These are phyloP conservation scores for Atherinosoma microstoma DNA, from an alignment of 2,797 vertebrate genomes.

Conservation along the genomic window DNA sequence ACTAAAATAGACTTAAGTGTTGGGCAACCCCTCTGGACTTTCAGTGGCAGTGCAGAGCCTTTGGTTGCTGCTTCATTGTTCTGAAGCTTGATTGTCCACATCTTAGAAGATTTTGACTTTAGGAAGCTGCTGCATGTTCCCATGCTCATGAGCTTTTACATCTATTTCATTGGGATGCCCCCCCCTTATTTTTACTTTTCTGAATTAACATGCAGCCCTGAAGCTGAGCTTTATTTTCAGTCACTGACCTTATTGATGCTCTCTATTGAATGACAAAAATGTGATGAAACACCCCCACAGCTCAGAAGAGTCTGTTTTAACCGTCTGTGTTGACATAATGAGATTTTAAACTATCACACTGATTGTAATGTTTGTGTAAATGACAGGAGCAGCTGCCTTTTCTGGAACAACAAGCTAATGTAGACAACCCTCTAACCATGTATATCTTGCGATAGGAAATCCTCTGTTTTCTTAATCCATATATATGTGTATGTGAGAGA, in stretches of 20 bases:
- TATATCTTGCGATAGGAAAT: conserved; percentile 18
- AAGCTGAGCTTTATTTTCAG: background rate
- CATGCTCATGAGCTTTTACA: background rate
- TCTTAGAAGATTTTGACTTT: too few relatives aligned
- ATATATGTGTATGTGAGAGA: background rate
- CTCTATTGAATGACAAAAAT: background rate
- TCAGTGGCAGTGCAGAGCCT: too few relatives aligned
- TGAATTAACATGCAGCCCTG: background rate
- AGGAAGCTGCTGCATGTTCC: background rate
- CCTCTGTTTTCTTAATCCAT: conserved; percentile 9
- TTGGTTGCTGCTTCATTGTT: too few relatives aligned
- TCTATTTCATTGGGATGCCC: background rate
- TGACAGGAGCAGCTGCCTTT: background rate
- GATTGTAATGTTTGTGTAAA: background rate
- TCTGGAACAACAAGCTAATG: background rate
- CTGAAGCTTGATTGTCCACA: too few relatives aligned
- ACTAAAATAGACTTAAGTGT: too few relatives aligned
- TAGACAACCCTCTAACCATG: background rate
- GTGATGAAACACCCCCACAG: background rate
- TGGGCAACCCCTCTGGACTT: too few relatives aligned
- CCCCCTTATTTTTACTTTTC: too few relatives aligned
- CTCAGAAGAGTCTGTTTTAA: background rate
- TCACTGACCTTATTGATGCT: background rate
- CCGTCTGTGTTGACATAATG: background rate
- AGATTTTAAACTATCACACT: background rate